Evolutionary conservation across 2,113 vertebrate species (phyloP).

Genomic region (Cephalophus harveyi): DNA sequence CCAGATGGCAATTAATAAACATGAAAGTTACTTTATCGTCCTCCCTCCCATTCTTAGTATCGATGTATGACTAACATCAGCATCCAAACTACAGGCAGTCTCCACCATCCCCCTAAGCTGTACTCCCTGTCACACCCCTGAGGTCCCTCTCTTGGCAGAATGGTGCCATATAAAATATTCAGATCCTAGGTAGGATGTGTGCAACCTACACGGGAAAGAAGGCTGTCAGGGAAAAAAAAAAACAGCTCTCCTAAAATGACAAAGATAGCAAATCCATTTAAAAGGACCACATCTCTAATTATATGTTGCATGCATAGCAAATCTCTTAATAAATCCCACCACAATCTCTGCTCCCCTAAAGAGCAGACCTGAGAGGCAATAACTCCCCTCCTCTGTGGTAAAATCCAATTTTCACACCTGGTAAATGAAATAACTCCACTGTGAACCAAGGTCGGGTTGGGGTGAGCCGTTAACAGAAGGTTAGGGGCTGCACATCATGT

Average conservation of each 20-base stretch:
- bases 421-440: conserved; percentile 76
- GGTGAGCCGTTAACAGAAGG: conserved; percentile 81
- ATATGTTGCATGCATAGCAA: conserved; percentile 66
- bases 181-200: conserved; percentile 7
- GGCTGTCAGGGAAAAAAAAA: conserved; percentile 6
- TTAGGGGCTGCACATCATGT: conserved; percentile 71
- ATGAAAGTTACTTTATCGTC: background rate
- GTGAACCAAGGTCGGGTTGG: conserved; percentile 73
- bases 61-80: background rate
- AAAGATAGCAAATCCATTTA: conserved; percentile 63
- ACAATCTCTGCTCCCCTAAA: conserved; percentile 20
- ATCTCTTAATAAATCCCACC: conserved; percentile 57
- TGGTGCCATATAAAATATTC: conserved; percentile 64
- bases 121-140: background rate
- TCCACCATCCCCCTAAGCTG: background rate
- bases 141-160: conserved; percentile 58
- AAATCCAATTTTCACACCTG: conserved; percentile 82
- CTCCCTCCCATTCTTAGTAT: background rate
- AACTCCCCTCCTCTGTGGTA: conserved; percentile 68
- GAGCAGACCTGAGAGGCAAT: conserved; percentile 67
- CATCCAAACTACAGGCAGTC: background rate
- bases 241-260: conserved; percentile 2
- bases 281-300: conserved; percentile 75
- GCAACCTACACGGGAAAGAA: conserved; percentile 10
- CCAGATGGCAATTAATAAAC: background rate